Evolutionary conservation across 2,797 vertebrate genomes (phyloP).

Genomic region (Melopsittacus undulatus): DNA sequence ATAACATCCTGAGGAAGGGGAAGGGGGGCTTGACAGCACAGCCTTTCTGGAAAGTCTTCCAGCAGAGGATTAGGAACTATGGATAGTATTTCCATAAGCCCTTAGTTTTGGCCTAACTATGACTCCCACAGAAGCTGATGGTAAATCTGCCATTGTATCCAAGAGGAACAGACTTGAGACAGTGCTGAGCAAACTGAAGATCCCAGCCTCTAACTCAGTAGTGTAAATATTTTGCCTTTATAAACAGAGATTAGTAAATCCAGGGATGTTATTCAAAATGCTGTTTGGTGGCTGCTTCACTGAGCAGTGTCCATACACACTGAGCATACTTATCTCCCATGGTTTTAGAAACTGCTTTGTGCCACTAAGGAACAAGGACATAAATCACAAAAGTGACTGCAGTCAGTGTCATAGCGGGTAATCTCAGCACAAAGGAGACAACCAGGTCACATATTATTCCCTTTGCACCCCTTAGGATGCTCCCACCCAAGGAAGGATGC

Average conservation of each 20-base stretch:
- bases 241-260: conserved; percentile 52
- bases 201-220: conserved; percentile 45
- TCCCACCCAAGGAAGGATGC: not conserved
- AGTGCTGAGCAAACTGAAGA: conserved; percentile 51
- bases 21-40: not conserved
- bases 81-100: conserved; percentile 54
- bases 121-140: conserved; percentile 49
- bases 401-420: not conserved
- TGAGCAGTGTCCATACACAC: not conserved
- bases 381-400: not conserved
- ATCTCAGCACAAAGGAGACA: conserved; percentile 43
- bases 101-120: conserved; percentile 37
- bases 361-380: not conserved
- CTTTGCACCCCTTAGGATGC: not conserved
- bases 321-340: not conserved
- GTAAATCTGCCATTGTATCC: conserved; percentile 60
- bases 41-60: conserved; percentile 34
- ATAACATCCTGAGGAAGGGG: not conserved
- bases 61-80: conserved; percentile 41
- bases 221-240: conserved; percentile 60
- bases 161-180: conserved; percentile 45
- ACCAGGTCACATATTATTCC: not conserved
- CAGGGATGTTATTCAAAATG: conserved; percentile 36
- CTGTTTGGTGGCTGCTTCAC: conserved; percentile 35
- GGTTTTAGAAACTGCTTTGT: not conserved